Conservation (phyloP, 2,888 invertebrate genomes). For the Tupiocoris notatus region DNA sequence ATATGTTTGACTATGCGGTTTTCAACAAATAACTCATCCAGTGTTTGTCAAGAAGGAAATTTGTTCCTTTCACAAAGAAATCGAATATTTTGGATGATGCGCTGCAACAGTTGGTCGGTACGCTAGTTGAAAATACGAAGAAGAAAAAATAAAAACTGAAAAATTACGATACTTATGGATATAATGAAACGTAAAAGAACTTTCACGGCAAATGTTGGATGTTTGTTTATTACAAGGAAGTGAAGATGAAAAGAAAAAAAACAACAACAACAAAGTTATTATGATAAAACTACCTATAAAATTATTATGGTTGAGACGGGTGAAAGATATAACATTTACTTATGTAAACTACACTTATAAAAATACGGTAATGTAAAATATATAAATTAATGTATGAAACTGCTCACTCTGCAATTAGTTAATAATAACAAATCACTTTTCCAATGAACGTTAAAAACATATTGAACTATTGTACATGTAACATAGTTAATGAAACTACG, state of each 20-base stretch:
- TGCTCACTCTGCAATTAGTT: constrained; percentile 48
- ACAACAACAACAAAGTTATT: constrained; percentile 32
- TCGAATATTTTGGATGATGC: neutral
- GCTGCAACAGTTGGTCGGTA: neutral
- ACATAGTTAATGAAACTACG: constrained; percentile 46
- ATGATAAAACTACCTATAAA: constrained; percentile 42
- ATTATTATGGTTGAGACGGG: constrained; percentile 48
- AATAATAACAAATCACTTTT: constrained; percentile 48
- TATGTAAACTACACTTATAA: constrained; percentile 47
- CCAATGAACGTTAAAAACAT: constrained; percentile 44
- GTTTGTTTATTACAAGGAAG: too few species aligned
- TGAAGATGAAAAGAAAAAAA: neutral
- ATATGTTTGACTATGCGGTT: neutral
- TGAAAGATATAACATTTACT: constrained; percentile 46
- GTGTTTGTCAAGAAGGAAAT: neutral
- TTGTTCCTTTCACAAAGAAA: neutral
- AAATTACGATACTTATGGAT: neutral
- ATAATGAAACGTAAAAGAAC: constrained; percentile 15
- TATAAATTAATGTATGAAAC: constrained; percentile 48
- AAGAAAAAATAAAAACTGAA: neutral
- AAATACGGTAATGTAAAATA: constrained; percentile 47
- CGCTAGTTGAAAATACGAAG: neutral
- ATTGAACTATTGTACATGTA: constrained; percentile 45
- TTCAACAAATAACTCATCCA: neutral
- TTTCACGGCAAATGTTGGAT: constrained; percentile 40